A percentile compares a stretch with the other conserved stretches of the same genome.
Conservation (phyloP, 2,797 vertebrate genomes). For the Phrynocephalus guinanensis region DNA sequence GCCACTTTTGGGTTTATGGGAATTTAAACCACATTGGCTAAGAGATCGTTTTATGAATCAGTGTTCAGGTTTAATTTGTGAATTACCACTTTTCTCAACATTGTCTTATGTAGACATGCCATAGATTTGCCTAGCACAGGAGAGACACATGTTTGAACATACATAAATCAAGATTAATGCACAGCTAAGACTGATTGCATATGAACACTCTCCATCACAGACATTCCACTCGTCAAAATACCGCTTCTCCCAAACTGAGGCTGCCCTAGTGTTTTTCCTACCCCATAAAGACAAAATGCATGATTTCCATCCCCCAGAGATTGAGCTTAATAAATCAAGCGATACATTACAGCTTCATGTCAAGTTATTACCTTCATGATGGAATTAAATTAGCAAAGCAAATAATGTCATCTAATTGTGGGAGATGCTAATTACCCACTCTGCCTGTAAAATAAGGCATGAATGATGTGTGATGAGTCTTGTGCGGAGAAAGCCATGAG, state of each 20-base stretch:
- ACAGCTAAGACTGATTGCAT: conserved; percentile 75
- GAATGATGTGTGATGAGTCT: conserved; percentile 79
- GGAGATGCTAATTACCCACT: conserved; percentile 82
- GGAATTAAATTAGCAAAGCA: conserved; percentile 83
- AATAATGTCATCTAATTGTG: conserved; percentile 80
- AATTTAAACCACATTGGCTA: background rate
- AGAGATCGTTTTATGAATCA: background rate
- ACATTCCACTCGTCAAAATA: conserved; percentile 80
- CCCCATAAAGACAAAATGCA: conserved; percentile 75
- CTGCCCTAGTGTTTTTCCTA: conserved; percentile 74
- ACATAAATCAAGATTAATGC: conserved; percentile 69
- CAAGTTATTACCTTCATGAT: conserved; percentile 82
- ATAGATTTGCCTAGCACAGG: background rate
- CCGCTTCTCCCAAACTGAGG: conserved; percentile 78
- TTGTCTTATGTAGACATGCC: background rate
- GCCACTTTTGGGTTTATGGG: background rate
- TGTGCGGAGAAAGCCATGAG: conserved; percentile 74
- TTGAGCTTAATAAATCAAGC: conserved; percentile 80
- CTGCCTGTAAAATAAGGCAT: conserved; percentile 80
- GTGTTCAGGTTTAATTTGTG: background rate
- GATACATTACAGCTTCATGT: conserved; percentile 80
- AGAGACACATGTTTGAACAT: background rate
- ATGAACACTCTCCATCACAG: conserved; percentile 81
- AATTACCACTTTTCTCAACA: background rate
- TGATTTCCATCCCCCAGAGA: conserved; percentile 77